A percentile compares a stretch with the other conserved stretches of the same genome.
Evolutionary conservation across 2,888 invertebrate species (phyloP).

Genomic region (Trisateles emortualis): DNA sequence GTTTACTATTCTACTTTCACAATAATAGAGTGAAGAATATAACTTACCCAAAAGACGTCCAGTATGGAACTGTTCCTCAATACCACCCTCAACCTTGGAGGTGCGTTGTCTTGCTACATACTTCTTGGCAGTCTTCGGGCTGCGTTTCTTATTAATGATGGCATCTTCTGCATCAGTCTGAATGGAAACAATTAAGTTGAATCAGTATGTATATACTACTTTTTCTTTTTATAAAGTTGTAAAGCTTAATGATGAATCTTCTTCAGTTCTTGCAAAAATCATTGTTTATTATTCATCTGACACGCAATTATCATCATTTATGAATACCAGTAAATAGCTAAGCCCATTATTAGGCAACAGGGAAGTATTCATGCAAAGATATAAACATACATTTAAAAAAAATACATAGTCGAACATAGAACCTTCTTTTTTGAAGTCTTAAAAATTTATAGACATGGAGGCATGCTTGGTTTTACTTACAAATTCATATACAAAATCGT

Average conservation of each 20-base stretch:
- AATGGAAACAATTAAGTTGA: constrained; percentile 9
- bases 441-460: too few relatives aligned
- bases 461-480: too few relatives aligned
- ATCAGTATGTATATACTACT: neutral
- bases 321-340: neutral
- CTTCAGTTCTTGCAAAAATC: constrained; percentile 54
- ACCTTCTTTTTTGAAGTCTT: too few relatives aligned
- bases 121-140: constrained; percentile 97
- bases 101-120: constrained; percentile 96
- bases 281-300: constrained; percentile 81
- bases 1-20: too few relatives aligned
- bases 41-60: constrained; percentile 96
- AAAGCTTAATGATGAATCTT: neutral
- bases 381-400: too few relatives aligned
- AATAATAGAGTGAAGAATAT: neutral
- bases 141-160: constrained; percentile 96
- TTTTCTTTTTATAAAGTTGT: too few relatives aligned
- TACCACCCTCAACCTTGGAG: constrained; percentile 96
- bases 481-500: too few relatives aligned
- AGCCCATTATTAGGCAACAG: neutral
- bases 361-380: neutral
- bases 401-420: too few relatives aligned
- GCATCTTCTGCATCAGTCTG: constrained; percentile 98
- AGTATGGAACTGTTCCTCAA: constrained; percentile 99
- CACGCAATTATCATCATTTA: constrained; percentile 81